Evolutionary conservation across 2,888 invertebrate genomes (phyloP), one percentile per base, ranked within the genome.

Genomic region (Epiblema foenella): DNA sequence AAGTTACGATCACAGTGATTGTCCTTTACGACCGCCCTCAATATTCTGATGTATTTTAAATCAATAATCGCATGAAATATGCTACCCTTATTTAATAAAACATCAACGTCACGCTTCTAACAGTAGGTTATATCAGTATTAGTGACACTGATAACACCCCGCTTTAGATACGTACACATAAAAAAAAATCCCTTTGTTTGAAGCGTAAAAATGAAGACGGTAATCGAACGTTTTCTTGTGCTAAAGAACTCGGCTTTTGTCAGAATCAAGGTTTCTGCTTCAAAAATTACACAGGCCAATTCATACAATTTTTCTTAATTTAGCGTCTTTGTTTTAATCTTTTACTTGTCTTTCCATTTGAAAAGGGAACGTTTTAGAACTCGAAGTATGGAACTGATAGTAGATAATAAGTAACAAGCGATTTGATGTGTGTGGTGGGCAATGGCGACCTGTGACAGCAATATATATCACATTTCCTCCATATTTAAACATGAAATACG

Each of bases 21-120:
- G 78, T 77, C 76, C 79, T 85, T 85, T 82, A 83, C 77, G 80
- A 83, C 74, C 78, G 83, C 49, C 79, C 80, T 77, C 79, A 81
- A 83, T 84, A 77, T 64, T 66, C 39, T 82, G 78, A 85, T 82
- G 84, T 85, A 84, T 79, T 68, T 69, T 73, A 65, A 67, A 66
- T 66, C 70, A 60, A 37, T 56, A 60, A 60, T 39, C 58, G n/a
- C 17, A 15, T 49, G 33, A 57, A 58, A 39, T 58, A 59, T 52
- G 15, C 37, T 20, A 20, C 29, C 57, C 18, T 68, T 62, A 63
- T 57, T 60, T 20, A 54, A 62, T 60, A 46, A 62, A 63, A 49
- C 33, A 54, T 68, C 62, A 56, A 39, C 42, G 54, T 46, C 59
- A 17, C 33, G 17, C 15, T n/a, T 33, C 29, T 33, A 33, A 33